Percentiles rank a stretch among this genome's conserved stretches.
Evolutionary conservation across 2,113 vertebrate genomes (phyloP).

Genomic region (Coturnix japonica): DNA sequence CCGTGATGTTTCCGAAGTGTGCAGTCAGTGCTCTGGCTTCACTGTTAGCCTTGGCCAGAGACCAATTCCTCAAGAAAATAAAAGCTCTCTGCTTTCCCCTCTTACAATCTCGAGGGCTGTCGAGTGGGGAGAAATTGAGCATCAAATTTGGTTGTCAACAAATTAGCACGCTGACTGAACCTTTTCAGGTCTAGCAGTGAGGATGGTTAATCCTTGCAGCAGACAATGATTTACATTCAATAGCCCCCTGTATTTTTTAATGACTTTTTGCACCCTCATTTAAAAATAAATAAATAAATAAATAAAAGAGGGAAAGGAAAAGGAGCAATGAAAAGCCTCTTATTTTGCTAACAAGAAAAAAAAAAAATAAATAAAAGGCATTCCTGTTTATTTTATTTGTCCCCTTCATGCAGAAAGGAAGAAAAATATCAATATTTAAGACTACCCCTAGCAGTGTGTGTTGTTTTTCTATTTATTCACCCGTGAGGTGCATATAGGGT

Average conservation of each 20-base stretch:
- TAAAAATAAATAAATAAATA: background rate
- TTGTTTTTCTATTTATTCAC: slow-evolving; percentile 46
- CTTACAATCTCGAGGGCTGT: slow-evolving; percentile 47
- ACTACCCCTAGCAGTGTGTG: slow-evolving; percentile 21
- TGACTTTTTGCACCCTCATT: background rate
- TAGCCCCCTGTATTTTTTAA: background rate
- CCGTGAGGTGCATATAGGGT: slow-evolving; percentile 33
- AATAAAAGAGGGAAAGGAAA: background rate
- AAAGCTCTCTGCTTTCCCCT: slow-evolving; percentile 23
- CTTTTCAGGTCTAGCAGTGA: background rate
- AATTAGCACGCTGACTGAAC: background rate
- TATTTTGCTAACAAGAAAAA: background rate
- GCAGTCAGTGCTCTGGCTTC: background rate
- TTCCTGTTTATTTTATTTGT: slow-evolving; percentile 49
- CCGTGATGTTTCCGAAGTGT: slow-evolving; percentile 21
- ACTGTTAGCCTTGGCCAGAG: slow-evolving; percentile 13
- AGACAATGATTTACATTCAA: background rate
- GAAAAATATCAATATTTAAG: slow-evolving; percentile 74
- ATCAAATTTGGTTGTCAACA: slow-evolving; percentile 36
- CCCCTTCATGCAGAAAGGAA: slow-evolving; percentile 58
- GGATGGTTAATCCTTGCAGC: background rate
- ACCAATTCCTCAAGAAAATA: background rate
- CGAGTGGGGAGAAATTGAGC: slow-evolving; percentile 36
- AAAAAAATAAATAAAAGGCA: background rate
- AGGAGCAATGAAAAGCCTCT: slow-evolving; percentile 11